phyloP scores from a whole-genome alignment of 1,140 invertebrate genomes.

The Calephelis virginiensis region DNA sequence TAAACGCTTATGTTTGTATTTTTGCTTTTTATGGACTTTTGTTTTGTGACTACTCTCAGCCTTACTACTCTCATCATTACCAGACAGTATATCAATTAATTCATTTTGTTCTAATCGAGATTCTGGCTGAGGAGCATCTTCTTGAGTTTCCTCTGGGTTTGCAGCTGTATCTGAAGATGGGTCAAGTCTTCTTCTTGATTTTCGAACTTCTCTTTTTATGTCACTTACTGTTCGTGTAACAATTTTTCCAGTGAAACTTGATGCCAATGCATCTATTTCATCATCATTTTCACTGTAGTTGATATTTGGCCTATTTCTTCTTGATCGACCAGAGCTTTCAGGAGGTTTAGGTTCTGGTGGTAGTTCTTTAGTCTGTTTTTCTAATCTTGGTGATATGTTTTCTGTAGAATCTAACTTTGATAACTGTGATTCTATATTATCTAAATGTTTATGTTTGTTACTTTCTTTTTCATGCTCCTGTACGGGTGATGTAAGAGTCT shows the following conservation, averaged over 20 bases:
- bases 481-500: constrained; percentile 68
- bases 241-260: constrained; percentile 46
- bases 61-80: constrained; percentile 39
- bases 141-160: constrained; percentile 36
- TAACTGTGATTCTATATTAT: constrained; percentile 64
- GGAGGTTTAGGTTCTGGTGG: constrained; percentile 67
- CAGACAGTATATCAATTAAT: constrained; percentile 59
- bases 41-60: constrained; percentile 41
- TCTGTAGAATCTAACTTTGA: constrained; percentile 59
- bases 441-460: constrained; percentile 43
- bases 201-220: constrained; percentile 60
- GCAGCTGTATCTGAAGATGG: constrained; percentile 30
- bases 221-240: constrained; percentile 61
- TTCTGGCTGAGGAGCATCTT: constrained; percentile 42
- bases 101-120: constrained; percentile 54
- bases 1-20: constrained; percentile 56
- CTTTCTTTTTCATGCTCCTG: constrained; percentile 47
- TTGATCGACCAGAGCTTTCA: constrained; percentile 64
- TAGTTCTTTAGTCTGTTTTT: constrained; percentile 55
- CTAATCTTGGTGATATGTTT: constrained; percentile 42
- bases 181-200: constrained; percentile 57
- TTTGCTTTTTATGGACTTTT: constrained; percentile 61
- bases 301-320: constrained; percentile 74
- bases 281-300: constrained; percentile 78
- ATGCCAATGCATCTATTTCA: constrained; percentile 59